Evolutionary conservation across 2,888 invertebrate genomes (phyloP).

Genomic region (Dryobotodes eremita): DNA sequence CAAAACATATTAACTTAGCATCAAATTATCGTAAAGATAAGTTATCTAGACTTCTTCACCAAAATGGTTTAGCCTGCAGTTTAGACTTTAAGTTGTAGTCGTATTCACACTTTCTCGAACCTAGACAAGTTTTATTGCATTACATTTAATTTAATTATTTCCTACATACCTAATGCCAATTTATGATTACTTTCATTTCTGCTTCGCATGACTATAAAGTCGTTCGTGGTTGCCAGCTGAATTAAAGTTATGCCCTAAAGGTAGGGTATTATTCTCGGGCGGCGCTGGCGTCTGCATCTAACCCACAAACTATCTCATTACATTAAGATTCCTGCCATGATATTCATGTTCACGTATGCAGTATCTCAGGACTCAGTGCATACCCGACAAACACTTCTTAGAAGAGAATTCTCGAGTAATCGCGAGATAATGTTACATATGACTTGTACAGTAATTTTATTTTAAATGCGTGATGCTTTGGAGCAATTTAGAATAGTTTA

Average conservation of each 20-base stretch:
- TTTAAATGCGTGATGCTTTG: conserved; percentile 55
- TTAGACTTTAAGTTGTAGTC: neutral
- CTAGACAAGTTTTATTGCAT: conserved; percentile 14
- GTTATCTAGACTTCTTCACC: neutral
- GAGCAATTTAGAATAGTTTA: conserved; percentile 45
- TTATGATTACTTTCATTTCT: conserved; percentile 53
- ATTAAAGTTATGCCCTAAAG: conserved; percentile 60
- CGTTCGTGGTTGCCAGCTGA: conserved; percentile 46
- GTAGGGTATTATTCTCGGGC: conserved; percentile 44
- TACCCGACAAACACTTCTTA: conserved; percentile 47
- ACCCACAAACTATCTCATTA: conserved; percentile 60
- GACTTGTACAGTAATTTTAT: conserved; percentile 54
- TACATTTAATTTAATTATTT: conserved; percentile 45
- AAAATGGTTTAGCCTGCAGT: neutral
- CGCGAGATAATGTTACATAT: conserved; percentile 54
- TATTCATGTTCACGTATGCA: conserved; percentile 51
- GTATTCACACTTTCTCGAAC: conserved; percentile 33
- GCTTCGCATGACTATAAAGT: conserved; percentile 53
- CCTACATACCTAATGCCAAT: conserved; percentile 44
- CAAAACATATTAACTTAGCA: conserved; percentile 26
- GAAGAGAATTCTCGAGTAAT: conserved; percentile 54
- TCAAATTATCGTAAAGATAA: conserved; percentile 39
- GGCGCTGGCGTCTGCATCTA: conserved; percentile 41
- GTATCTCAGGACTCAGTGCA: conserved; percentile 31
- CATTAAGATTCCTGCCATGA: conserved; percentile 55